Evolutionary conservation across 2,888 invertebrate species (phyloP), one percentile per base, ranked within the genome.

Genomic region (Heliconius cydno): DNA sequence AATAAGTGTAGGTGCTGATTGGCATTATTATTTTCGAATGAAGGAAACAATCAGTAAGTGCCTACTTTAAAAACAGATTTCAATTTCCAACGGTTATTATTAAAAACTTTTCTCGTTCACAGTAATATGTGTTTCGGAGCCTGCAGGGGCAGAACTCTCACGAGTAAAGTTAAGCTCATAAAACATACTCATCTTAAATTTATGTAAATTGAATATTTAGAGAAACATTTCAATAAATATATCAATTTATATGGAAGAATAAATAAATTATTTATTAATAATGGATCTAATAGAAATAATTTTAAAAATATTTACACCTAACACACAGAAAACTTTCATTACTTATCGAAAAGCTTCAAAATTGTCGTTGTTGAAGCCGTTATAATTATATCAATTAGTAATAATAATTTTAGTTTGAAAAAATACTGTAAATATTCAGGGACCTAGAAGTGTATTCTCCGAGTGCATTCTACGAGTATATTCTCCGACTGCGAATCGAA

Each of bases 21-120:
- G 19, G 3, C 7, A 52, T 19, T 52, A 19, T 52, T 1, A 1
- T 52, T 19, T 19, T 52, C 5, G 22, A 52, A 52, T 19, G 7
- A 52, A 6, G 0, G 19, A 52, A 52, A 52, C 52, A 3, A 52
- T 52, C 22, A 19, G 52, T 6, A 52, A 52, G 5, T 52, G 7
- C 7, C 19, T 22, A 52, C 52, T 38, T 38, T n/a, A 34, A 38
- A 68, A n/a, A 68, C 5, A n/a, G 22, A 34, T n/a, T 22, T 22
- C 1, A 38, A 38, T n/a, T n/a, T 22, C 38, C 6, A 38, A 68
- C 68, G 38, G n/a, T 41, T 41, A n/a, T n/a, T 68, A 68, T n/a
- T 68, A 15, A 68, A 68, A 68, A 68, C 15, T 68, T 68, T 41
- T 41, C 25, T 68, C 38, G n/a, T 68, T 68, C 13, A 41, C n/a